Base-by-base conservation (phyloP, 2,113 vertebrate species). In the Aegithalos caudatus region DNA sequence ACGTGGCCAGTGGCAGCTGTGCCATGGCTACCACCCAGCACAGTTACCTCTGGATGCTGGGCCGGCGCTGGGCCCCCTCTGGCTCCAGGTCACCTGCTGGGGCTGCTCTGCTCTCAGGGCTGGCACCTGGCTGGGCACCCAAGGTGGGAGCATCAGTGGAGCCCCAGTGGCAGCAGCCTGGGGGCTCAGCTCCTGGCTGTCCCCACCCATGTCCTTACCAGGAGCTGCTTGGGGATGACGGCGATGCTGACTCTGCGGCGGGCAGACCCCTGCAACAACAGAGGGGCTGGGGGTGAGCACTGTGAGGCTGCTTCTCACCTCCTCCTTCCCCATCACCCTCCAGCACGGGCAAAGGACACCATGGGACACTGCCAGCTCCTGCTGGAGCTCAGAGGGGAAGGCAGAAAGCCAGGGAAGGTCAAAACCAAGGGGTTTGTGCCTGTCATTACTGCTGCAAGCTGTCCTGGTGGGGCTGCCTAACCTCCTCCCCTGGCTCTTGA, bases 241-340 rank as follows among this genome's bases (percentile, higher is more conserved):
- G 98, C 98, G 4, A 98, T 89, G 81, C 98, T 98, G 97, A 99
- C 94, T n/a, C 98, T 97, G 50, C 98, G 97, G 9, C 98, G 98
- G 11, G 91, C 37, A 38, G 69, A 92, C 16, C 70, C 96, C 98
- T 98, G 80, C 79, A 79, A 94, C 79, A 79, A 94, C 1, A n/a
- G 70, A 85, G 81, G 85, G 57, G 81, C 61, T 38, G 33, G n/a
- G 37, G 57, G 60, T 95, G 65, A 95, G 77, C 66, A 11, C 21
- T 1, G 1, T 0, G 7, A 0, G 0, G 20, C 60, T 56, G 42
- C 31, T 61, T 37, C 67, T 40, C 35, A 4, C 19, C 37, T 35
- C 67, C 70, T 67, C 35, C 61, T n/a, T 47, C 83, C 69, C 72
- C 40, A 45, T 14, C 18, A 3, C 42, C 82, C 69, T 71, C 85